Conservation (phyloP, 2,888 invertebrate genomes). For the Heliconius cydno region DNA sequence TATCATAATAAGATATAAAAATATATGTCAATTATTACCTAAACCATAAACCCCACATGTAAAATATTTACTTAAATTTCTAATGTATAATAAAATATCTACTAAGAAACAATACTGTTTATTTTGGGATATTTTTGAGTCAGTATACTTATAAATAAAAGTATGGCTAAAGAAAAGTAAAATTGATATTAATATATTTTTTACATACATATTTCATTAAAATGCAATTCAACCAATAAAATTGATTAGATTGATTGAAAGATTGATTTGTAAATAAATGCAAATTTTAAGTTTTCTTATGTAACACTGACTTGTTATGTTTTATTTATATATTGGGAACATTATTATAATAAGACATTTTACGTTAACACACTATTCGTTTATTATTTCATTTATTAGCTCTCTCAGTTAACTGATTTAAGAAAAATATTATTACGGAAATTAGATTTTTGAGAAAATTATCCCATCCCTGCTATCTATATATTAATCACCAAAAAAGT, state of each 20-base stretch:
- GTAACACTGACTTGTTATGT: neutral
- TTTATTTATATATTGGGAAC: neutral
- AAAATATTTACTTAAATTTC: constrained; percentile 25
- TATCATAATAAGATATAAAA: constrained; percentile 45
- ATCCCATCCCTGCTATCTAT: neutral
- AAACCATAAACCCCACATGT: constrained; percentile 46
- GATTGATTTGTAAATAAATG: neutral
- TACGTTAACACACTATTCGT: neutral
- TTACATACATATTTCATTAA: neutral
- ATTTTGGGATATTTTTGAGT: constrained; percentile 6
- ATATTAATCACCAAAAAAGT: neutral
- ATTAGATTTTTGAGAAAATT: too few species aligned
- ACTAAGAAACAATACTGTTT: constrained; percentile 19
- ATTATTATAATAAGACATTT: constrained; percentile 3
- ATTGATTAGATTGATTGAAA: neutral
- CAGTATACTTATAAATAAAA: neutral
- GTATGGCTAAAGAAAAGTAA: neutral
- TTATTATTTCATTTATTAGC: too few species aligned
- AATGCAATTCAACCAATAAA: neutral
- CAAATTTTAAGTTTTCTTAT: neutral
- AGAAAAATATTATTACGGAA: neutral
- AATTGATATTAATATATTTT: neutral
- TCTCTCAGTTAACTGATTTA: too few species aligned
- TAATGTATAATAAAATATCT: constrained; percentile 21
- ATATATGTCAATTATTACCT: constrained; percentile 46